phyloP scores from a whole-genome alignment of 2,797 vertebrate genomes.

The Menidia menidia region DNA sequence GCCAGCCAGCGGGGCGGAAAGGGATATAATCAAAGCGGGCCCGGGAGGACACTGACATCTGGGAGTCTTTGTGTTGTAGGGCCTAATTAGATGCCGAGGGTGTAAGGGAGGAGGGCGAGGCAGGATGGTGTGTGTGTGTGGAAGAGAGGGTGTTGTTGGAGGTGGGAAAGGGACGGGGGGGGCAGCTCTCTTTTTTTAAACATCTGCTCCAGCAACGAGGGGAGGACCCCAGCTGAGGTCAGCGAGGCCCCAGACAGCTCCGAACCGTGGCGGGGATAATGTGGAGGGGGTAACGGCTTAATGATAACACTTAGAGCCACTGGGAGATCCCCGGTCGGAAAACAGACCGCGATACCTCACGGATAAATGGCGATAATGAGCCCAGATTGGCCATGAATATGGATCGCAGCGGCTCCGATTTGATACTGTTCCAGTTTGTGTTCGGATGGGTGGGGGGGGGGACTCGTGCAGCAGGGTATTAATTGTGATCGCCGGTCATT shows the following conservation, averaged over 20 bases:
- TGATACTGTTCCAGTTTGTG: slow-evolving; percentile 55
- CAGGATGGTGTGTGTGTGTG: slow-evolving; percentile 49
- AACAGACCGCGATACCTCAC: slow-evolving; percentile 48
- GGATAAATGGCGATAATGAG: slow-evolving; percentile 63
- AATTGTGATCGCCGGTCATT: slow-evolving; percentile 34
- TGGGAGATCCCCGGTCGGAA: slow-evolving; percentile 54
- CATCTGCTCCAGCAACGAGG: slow-evolving; percentile 87
- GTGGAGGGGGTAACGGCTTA: slow-evolving; percentile 74
- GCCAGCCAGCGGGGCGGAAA: slow-evolving; percentile 84
- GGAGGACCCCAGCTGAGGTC: slow-evolving; percentile 73
- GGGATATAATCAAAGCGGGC: slow-evolving; percentile 88
- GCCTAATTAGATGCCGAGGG: slow-evolving; percentile 88
- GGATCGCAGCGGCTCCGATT: slow-evolving; percentile 62
- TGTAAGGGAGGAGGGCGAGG: slow-evolving; percentile 78
- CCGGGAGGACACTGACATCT: slow-evolving; percentile 93
- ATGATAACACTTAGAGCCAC: slow-evolving; percentile 78
- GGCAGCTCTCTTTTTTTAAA: slow-evolving; percentile 75
- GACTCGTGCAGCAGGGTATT: slow-evolving; percentile 63
- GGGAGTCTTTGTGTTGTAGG: slow-evolving; percentile 89
- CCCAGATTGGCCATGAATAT: slow-evolving; percentile 75
- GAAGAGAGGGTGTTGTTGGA: slow-evolving; percentile 44
- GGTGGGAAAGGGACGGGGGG: slow-evolving; percentile 32
- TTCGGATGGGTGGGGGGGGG: slow-evolving; percentile 38
- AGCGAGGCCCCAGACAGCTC: slow-evolving; percentile 63
- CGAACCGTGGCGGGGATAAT: slow-evolving; percentile 65